Percentiles rank a stretch among this genome's conserved stretches.
Conservation (phyloP, 2,113 vertebrate genomes). For the Cygnus atratus region DNA sequence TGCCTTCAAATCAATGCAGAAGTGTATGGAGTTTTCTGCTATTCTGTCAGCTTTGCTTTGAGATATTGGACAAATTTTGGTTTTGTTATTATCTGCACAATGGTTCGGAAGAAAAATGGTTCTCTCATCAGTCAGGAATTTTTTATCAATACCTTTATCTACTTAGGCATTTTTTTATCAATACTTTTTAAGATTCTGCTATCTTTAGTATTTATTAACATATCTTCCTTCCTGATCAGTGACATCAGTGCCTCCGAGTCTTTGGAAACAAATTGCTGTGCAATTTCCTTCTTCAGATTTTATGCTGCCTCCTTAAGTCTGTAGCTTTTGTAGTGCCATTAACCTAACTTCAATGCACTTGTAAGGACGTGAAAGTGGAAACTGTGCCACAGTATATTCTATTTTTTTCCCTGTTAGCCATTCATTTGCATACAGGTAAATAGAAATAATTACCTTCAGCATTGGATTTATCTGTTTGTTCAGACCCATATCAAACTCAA, state of each 20-base stretch:
- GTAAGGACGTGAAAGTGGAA: neutral
- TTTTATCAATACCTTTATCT: too few species aligned
- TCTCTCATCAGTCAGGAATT: neutral
- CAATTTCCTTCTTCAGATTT: neutral
- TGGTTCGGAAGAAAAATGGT: neutral
- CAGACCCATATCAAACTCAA: neutral
- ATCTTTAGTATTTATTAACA: neutral
- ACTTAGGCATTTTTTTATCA: too few species aligned
- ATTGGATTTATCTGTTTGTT: neutral
- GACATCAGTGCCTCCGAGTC: neutral
- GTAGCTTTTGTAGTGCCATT: neutral
- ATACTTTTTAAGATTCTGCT: neutral
- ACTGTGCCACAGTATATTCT: neutral
- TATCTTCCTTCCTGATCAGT: neutral
- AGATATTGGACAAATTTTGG: neutral
- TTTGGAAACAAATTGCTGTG: neutral
- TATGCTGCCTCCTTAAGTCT: neutral
- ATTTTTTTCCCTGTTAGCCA: neutral
- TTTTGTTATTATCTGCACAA: neutral
- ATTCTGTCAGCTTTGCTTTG: neutral
- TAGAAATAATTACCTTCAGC: conserved; percentile 37
- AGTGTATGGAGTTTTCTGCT: neutral
- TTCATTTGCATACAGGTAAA: neutral
- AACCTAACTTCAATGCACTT: neutral
- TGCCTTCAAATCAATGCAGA: neutral